A percentile compares a stretch with the other conserved stretches of the same genome.
These are phyloP conservation scores for Diorhabda sublineata DNA, from an alignment of 1,140 invertebrate genomes.

Conservation along the genomic window DNA sequence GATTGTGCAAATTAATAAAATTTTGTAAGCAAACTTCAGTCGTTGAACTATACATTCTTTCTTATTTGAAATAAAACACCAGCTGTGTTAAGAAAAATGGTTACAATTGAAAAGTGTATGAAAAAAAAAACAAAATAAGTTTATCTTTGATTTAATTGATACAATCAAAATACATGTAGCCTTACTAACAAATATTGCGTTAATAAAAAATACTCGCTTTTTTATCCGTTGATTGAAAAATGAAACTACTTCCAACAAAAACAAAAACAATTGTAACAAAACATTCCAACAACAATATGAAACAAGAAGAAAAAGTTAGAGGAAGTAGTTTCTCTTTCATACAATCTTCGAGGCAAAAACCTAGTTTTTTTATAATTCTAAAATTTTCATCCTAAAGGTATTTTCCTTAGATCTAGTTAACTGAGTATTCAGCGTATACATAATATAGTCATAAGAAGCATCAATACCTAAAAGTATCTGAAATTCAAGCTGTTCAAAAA, in stretches of 20 bases:
- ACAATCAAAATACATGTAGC: conserved; percentile 45
- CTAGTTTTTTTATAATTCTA: conserved; percentile 6
- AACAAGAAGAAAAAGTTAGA: conserved; percentile 3
- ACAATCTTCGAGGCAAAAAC: conserved; percentile 3
- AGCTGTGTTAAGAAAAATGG: too few species aligned
- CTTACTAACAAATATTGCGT: conserved; percentile 39
- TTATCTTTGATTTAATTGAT: conserved; percentile 24
- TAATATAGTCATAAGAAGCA: conserved; percentile 33
- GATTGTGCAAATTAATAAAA: too few species aligned
- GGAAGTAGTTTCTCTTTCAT: conserved; percentile 9
- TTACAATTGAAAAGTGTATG: background rate
- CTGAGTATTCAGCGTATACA: conserved; percentile 38
- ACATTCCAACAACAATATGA: conserved; percentile 6
- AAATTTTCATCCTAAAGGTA: conserved; percentile 12
- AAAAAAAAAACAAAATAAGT: background rate
- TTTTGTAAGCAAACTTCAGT: too few species aligned
- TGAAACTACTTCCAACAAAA: conserved; percentile 9
- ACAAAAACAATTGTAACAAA: conserved; percentile 16
- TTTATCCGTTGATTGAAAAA: conserved; percentile 11
- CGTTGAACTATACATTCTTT: too few species aligned
- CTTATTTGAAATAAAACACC: too few species aligned
- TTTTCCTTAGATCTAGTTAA: conserved; percentile 20
- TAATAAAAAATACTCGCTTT: conserved; percentile 35
- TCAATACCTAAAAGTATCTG: conserved; percentile 18
- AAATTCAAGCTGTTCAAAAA: conserved; percentile 10